Base-by-base conservation (phyloP, 2,797 vertebrate genomes). In the Hylomyscus alleni region DNA sequence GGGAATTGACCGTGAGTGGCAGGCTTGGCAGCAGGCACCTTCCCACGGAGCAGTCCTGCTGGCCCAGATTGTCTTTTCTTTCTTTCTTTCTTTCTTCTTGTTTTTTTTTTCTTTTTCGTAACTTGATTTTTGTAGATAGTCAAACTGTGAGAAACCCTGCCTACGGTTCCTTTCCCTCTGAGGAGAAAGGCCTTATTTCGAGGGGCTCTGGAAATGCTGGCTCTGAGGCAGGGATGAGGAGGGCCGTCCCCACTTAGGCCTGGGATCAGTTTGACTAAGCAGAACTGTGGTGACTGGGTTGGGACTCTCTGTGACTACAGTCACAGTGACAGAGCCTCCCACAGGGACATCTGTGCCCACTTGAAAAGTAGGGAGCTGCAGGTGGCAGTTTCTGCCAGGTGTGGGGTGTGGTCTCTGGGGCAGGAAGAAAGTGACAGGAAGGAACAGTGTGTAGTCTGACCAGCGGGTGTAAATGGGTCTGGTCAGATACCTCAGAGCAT, bases 231-330 rank as follows among this genome's bases (percentile, higher is more conserved):
- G 44, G 44, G 60, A 20, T 44, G 65, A 81, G 13, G 47, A 92
- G 85, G 22, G 1, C n/a, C 82, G 6, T 52, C 60, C 75, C 4
- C 12, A 20, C 29, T 31, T 31, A 40, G 54, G 37, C 37, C 65
- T 73, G 52, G 56, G 31, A 34, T 72, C 20, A 19, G 54, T 20
- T 88, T 31, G 65, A 34, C 40, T 34, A 31, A 47, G 15, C 40
- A 60, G 22, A 40, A 9, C 8, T 3, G 2, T 0, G 15, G n/a
- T 0, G 2, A 6, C 44, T 19, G 2, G 83, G 62, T 20, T 13
- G 31, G 1, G n/a, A 56, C 44, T 56, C 78, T 14, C 44, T 29
- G 54, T 3, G 80, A 80, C 10, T 26, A 26, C 65, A 44, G 4
- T 44, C 7, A 6, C 50, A 56, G 73, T 62, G 50, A 31, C 69